Evolutionary conservation across 92 coral and sea anemone species (phyloP).

Genomic region (Meandrina meandrites): DNA sequence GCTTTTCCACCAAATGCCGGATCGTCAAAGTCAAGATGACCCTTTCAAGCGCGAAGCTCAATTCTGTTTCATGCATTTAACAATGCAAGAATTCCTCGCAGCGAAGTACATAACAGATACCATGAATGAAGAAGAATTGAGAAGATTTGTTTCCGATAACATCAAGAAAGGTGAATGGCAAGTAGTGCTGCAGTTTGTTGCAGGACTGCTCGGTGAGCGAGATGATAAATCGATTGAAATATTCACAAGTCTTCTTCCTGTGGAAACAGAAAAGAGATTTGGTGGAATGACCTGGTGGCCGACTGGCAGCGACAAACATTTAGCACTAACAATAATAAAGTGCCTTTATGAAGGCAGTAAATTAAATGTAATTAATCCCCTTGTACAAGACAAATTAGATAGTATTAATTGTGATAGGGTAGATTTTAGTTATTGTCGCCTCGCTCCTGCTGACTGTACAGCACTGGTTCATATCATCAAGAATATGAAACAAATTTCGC

Average conservation of each 20-base stretch:
- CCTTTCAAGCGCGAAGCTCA: not conserved
- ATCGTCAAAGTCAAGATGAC: not conserved
- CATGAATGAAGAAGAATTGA: not conserved
- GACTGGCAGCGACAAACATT: not conserved
- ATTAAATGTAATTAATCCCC: not conserved
- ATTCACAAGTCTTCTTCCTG: slow-evolving; percentile 8
- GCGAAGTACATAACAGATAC: slow-evolving; percentile 22
- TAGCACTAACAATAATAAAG: not conserved
- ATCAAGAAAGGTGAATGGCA: slow-evolving; percentile 37
- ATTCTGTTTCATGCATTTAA: slow-evolving; percentile 51
- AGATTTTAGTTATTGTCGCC: not conserved
- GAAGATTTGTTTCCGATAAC: slow-evolving; percentile 10
- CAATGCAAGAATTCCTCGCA: slow-evolving; percentile 60
- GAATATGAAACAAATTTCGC: not conserved
- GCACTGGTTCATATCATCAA: not conserved
- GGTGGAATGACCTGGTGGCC: not conserved
- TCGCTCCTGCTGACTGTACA: slow-evolving; percentile 6
- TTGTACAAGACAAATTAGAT: not conserved
- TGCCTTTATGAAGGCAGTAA: not conserved
- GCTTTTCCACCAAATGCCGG: slow-evolving; percentile 33
- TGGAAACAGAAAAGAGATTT: not conserved
- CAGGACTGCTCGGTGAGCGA: slow-evolving; percentile 40
- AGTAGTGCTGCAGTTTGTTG: slow-evolving; percentile 54
- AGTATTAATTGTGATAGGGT: not conserved
- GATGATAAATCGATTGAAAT: not conserved